Base-by-base conservation (phyloP, 1,140 invertebrate genomes). In the Pteromalus puparum region DNA sequence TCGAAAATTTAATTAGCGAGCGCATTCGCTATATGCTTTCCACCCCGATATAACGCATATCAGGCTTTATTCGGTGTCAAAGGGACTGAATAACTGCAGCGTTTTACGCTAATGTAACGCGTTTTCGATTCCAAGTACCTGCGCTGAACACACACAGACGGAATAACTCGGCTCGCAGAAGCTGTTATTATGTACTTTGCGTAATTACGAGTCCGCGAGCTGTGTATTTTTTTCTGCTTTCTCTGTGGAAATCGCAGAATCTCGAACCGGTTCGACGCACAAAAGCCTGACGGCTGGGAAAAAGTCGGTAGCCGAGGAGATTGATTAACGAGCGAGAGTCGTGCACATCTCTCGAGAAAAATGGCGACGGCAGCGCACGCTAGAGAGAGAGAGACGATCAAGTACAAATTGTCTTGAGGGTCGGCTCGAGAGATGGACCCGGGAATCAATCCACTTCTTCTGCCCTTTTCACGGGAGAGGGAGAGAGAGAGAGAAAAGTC, bases 361-460 rank as follows among this genome's bases (percentile, higher is more conserved):
- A 65, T 75, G 73, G 81, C 72, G 76, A 74, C 26, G 24, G 38
- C 15, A 76, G 28, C 38, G 13, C n/a, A 26, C 1, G 42, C 34
- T 5, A 42, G 38, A 42, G 38, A 42, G 38, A 42, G n/a, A 81
- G 48, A 78, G 48, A 73, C 26, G 67, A 26, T 48, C 74, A 26
- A 72, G 79, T 72, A 81, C 79, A 81, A 81, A 72, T 81, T 73
- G 79, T 70, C 68, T 78, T 26, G 28, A 78, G 76, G 76, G 76
- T 70, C 68, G 24, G 76, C 76, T 15, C 26, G 72, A 74, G 30
- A 42, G 30, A 21, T 42, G 21, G 72, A 30, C n/a, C 65, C 78
- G 46, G 61, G 38, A 72, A 81, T 81, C 78, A 81, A 81, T 81
- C 38, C 67, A 42, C 42, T 70, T 81, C 78, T 81, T 34, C 18